Evolutionary conservation across 1,140 invertebrate species (phyloP), one percentile per base, ranked within the genome.

Genomic region (Nymphalis io): DNA sequence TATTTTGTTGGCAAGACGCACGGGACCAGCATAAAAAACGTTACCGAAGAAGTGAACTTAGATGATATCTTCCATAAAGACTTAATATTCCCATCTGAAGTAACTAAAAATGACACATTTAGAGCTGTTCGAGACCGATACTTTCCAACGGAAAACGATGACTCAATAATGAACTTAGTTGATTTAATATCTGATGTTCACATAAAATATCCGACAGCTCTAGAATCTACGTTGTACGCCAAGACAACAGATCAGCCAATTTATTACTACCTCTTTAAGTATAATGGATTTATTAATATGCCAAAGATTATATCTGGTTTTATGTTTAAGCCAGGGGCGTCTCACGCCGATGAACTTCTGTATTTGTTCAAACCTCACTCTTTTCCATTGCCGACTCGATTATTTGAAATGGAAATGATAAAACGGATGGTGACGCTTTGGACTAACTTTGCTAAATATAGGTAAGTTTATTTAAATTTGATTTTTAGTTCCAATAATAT

Each of bases 361-460:
- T 91, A 91, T 65, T 69, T 91, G 66, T 89, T 91, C 75, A 87
- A 83, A 68, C 85, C 89, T 3, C 76, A 82, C 21, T 76, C 79
- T 1, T 80, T 91, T 62, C 85, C 87, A 4, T 70, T 86, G 33
- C 85, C 88, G 0, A 79, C 82, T 13, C 65, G 78, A 18, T 79
- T 72, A 21, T 66, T 89, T 10, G 89, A 91, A 64, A 68, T 60
- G 5, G 42, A 63, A 11, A 89, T 89, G 85, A 85, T 88, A 8
- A 70, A 73, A 33, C 69, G 81, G 0, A 88, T 91, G 87, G 78
- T 87, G 1, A 84, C 82, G 0, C 61, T 91, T 27, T 91, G 89
- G 89, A 91, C 88, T 0, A 91, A 91, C 67, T 91, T 91, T 60
- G 89, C 89, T 11, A 90, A 90, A 65, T 89, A 85, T 68, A 76